A percentile compares a stretch with the other conserved stretches of the same genome.
These are phyloP conservation scores for Rhabdomys dilectus DNA, from an alignment of 2,113 vertebrate genomes.

Conservation along the genomic window DNA sequence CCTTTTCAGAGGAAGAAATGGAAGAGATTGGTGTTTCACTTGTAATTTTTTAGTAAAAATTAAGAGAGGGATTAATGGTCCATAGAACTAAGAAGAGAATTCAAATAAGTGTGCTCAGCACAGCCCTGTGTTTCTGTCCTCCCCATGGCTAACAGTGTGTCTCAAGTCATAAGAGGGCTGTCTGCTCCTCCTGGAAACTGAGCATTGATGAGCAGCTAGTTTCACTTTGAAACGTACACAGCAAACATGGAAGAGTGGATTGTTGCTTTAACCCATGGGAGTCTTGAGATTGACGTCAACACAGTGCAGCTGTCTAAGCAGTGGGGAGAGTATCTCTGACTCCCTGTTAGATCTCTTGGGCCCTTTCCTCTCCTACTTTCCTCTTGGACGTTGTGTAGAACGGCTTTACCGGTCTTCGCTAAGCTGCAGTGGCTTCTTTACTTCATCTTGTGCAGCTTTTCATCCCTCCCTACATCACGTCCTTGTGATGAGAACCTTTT, in stretches of 20 bases:
- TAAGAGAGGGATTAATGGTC: not conserved
- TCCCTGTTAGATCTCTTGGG: slow-evolving; percentile 57
- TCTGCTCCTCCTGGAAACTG: slow-evolving; percentile 58
- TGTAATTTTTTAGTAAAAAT: slow-evolving; percentile 27
- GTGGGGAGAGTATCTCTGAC: slow-evolving; percentile 65
- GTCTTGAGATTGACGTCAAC: slow-evolving; percentile 71
- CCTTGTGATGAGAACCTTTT: not conserved
- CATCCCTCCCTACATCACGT: not conserved
- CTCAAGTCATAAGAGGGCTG: slow-evolving; percentile 44
- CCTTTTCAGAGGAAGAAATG: slow-evolving; percentile 40
- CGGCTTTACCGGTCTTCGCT: not conserved
- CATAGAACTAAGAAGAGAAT: slow-evolving; percentile 16
- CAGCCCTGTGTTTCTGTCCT: not conserved
- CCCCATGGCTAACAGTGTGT: not conserved
- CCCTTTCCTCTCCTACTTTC: slow-evolving; percentile 39
- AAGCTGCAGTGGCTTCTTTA: not conserved
- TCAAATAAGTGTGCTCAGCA: not conserved
- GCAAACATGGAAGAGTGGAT: slow-evolving; percentile 63
- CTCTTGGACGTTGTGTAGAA: slow-evolving; percentile 6
- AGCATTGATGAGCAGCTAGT: slow-evolving; percentile 62
- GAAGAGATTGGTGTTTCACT: slow-evolving; percentile 12
- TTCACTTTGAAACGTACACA: slow-evolving; percentile 70
- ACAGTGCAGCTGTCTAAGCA: slow-evolving; percentile 72
- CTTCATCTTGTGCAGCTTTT: not conserved
- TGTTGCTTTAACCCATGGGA: slow-evolving; percentile 71